Conservation (phyloP, 2,113 vertebrate species). For the Brienomyrus longianalis region DNA sequence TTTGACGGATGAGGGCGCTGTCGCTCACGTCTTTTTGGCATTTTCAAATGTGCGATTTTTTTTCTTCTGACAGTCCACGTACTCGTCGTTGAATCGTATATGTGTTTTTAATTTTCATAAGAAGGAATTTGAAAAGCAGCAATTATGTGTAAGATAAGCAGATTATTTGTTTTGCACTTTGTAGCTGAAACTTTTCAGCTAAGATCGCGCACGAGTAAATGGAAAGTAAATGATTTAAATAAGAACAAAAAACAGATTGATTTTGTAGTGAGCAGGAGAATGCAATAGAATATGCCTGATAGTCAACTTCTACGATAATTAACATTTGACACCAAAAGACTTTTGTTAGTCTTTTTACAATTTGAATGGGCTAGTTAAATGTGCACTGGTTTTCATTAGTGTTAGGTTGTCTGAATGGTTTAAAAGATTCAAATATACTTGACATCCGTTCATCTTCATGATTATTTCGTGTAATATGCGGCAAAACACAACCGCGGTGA, state of each 20-base stretch:
- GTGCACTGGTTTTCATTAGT: not conserved
- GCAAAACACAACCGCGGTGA: not conserved
- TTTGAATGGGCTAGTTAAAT: not conserved
- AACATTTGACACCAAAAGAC: not conserved
- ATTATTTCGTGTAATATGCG: not conserved
- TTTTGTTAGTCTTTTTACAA: not conserved
- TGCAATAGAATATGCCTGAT: not conserved
- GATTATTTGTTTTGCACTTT: not conserved
- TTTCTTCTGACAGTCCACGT: not conserved
- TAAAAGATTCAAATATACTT: not conserved
- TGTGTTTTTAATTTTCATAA: not conserved
- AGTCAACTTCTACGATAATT: not conserved
- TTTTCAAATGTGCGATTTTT: not conserved
- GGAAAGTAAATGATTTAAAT: not conserved
- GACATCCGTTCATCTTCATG: not conserved
- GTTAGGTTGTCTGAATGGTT: not conserved
- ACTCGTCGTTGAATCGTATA: not conserved
- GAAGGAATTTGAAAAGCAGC: not conserved
- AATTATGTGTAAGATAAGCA: not conserved
- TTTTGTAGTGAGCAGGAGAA: not conserved
- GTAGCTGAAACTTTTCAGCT: not conserved
- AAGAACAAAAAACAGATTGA: not conserved
- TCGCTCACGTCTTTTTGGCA: slow-evolving; percentile 51
- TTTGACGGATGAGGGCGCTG: slow-evolving; percentile 57
- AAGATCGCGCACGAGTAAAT: not conserved